Percentiles rank a stretch among this genome's conserved stretches.
Evolutionary conservation across 35 echinoderm and acorn worm species (phyloP).

Genomic region (Apostichopus parvimensis): DNA sequence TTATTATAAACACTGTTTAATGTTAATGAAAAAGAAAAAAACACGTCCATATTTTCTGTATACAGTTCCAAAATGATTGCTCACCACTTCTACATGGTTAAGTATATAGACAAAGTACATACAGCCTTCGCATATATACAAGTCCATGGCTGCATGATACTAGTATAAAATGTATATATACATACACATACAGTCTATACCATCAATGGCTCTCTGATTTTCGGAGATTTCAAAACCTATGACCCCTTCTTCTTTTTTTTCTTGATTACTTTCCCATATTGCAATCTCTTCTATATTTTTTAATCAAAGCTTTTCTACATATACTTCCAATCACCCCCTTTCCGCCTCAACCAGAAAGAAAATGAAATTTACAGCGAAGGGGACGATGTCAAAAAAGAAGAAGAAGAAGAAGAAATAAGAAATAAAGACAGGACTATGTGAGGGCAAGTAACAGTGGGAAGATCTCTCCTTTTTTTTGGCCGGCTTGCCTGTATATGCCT

Average conservation of each 20-base stretch:
- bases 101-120: too few relatives aligned
- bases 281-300: conserved; percentile 16
- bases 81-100: too few relatives aligned
- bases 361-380: conserved; percentile 32
- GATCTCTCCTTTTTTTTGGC: not conserved
- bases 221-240: not conserved
- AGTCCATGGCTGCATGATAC: too few relatives aligned
- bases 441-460: conserved; percentile 15
- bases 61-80: too few relatives aligned
- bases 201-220: not conserved
- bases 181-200: too few relatives aligned
- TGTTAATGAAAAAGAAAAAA: too few relatives aligned
- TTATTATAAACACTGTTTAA: too few relatives aligned
- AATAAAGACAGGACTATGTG: not conserved
- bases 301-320: conserved; percentile 24
- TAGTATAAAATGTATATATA: too few relatives aligned
- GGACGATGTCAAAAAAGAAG: not conserved
- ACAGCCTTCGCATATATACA: too few relatives aligned
- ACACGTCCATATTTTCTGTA: too few relatives aligned
- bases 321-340: not conserved
- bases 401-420: not conserved
- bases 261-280: conserved; percentile 39
- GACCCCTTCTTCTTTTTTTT: not conserved
- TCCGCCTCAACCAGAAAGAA: conserved; percentile 28
- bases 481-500: too few relatives aligned